phyloP scores from a whole-genome alignment of 35 echinoderm and acorn worm species.

The Ptychodera flava region DNA sequence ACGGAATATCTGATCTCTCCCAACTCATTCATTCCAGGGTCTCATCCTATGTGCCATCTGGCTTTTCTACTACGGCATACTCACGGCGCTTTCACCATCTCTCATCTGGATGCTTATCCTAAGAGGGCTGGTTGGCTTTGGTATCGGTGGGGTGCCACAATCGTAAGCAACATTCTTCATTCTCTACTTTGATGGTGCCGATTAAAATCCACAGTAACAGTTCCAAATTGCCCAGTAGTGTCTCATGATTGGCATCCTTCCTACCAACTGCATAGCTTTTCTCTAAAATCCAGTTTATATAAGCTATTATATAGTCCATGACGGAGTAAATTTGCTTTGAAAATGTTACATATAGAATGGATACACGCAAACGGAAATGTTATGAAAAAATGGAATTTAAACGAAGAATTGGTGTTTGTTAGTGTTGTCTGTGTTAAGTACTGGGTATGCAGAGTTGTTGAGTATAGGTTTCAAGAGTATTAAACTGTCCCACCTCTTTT shows the following conservation, averaged over 20 bases:
- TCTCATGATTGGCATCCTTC: neutral
- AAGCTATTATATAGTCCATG: neutral
- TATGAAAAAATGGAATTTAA: no score
- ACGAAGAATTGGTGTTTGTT: no score
- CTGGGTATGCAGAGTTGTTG: no score
- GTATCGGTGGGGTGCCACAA: slow-evolving; percentile 85
- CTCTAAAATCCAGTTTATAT: neutral
- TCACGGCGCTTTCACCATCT: slow-evolving; percentile 67
- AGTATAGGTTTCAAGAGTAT: no score
- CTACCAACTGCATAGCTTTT: neutral
- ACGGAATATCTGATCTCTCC: no score
- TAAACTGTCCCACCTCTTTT: no score
- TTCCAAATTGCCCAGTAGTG: neutral
- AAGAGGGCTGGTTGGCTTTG: slow-evolving; percentile 71
- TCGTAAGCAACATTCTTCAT: slow-evolving; percentile 51
- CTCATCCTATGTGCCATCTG: slow-evolving; percentile 57
- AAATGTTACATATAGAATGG: neutral
- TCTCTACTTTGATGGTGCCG: neutral
- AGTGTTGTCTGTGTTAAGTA: no score
- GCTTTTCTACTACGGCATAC: slow-evolving; percentile 83
- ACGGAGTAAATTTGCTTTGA: no score
- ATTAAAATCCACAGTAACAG: neutral
- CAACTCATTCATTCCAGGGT: no score
- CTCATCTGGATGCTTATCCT: slow-evolving; percentile 82
- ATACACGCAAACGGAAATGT: no score